phyloP scores from a whole-genome alignment of 2,113 vertebrate species.

The Pogona vitticeps region DNA sequence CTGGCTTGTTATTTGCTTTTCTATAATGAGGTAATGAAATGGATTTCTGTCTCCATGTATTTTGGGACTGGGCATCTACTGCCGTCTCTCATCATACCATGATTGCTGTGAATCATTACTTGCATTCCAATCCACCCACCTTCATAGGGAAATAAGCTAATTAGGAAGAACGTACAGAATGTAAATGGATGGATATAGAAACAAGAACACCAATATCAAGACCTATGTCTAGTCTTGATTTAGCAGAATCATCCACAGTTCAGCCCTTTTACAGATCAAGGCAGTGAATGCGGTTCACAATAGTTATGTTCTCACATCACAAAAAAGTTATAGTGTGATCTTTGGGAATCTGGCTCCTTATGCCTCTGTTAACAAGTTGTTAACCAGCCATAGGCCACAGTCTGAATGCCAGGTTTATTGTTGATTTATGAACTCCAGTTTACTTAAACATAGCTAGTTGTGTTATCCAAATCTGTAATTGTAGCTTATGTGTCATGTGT shows the following conservation, averaged over 20 bases:
- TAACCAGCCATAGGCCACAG: neutral
- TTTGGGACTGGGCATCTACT: neutral
- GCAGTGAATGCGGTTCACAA: neutral
- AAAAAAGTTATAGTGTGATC: neutral
- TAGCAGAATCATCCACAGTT: neutral
- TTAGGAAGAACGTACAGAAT: neutral
- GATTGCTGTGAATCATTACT: conserved; percentile 14
- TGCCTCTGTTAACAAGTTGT: neutral
- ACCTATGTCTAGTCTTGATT: neutral
- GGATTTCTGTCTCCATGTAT: conserved; percentile 33
- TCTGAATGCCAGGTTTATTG: no score
- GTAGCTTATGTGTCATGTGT: no score
- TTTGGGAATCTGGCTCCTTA: neutral
- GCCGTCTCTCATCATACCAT: neutral
- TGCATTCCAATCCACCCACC: conserved; percentile 7
- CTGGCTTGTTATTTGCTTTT: neutral
- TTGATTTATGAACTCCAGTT: no score
- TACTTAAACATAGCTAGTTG: no score
- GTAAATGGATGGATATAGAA: no score
- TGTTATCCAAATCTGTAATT: no score
- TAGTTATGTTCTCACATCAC: neutral
- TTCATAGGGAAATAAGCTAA: neutral
- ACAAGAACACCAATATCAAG: neutral
- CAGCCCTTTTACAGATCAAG: neutral
- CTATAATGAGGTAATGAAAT: neutral